Base-by-base conservation (phyloP, 30 jellyfish, hydroid and myxozoan species). In the Aurelia aurita complex sp. Pacific region DNA sequence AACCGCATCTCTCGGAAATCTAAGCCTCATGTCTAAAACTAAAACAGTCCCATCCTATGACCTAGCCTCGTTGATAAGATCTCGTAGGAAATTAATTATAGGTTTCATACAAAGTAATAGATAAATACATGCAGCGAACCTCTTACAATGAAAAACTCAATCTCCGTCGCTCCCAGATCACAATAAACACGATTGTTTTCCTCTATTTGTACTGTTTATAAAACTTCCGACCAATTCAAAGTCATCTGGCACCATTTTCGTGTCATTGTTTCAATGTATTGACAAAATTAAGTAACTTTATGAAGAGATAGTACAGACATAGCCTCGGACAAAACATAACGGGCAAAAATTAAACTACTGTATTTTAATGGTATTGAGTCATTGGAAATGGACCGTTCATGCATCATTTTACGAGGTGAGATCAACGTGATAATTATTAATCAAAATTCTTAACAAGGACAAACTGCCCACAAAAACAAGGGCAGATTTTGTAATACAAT, bases 11-110 rank as follows among this genome's bases (percentile, higher is more conserved):
- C 51, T 59, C 87, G 16, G 42, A 78, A 10, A 54, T 16, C 52
- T 60, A 62, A 35, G 54, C 87, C 18, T 76, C 36, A n/a, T 5
- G n/a, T 32, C 17, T 4, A 17, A 51, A 43, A 9, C n/a, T 40
- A 57, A 6, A 19, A 33, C 23, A 64, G 70, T 42, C 77, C 66
- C 36, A 77, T 77, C 87, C 40, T 77, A 76, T 77, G 87, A 77
- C 87, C 87, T 42, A 57, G 87, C 53, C 77, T 46, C 10, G 18
- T 15, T 32, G 77, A 62, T 77, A 77, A 77, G 77, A 77, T 77
- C 87, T 77, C 33, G 70, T 51, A 60, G 67, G 87, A 57, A 77
- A 77, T 60, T 77, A 62, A 77, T 77, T 77, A 60, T 60, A 77
- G 77, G 87, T 77, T 42, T 36, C 70, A 77, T 77, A 34, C 69